A percentile compares a stretch with the other conserved stretches of the same genome.
These are phyloP conservation scores for Netelia fuscicornis DNA, from an alignment of 2,888 invertebrate genomes.

Conservation along the genomic window DNA sequence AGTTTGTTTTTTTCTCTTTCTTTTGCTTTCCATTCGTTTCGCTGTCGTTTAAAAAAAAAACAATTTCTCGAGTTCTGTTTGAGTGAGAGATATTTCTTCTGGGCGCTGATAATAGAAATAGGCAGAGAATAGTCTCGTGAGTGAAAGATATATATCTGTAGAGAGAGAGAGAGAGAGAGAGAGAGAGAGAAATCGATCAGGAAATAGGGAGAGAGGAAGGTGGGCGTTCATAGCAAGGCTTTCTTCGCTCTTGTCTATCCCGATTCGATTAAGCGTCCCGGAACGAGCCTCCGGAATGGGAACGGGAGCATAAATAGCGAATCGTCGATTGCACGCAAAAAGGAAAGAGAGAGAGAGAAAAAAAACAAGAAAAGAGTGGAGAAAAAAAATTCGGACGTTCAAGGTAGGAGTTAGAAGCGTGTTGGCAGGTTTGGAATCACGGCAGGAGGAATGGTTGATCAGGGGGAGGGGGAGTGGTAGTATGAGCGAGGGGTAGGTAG, in stretches of 20 bases:
- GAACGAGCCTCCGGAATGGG: slow-evolving; percentile 39
- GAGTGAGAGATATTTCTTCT: slow-evolving; percentile 29
- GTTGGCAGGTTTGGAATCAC: slow-evolving; percentile 53
- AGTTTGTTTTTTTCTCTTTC: background rate
- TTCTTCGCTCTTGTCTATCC: slow-evolving; percentile 58
- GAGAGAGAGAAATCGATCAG: slow-evolving; percentile 50
- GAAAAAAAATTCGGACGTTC: slow-evolving; percentile 45
- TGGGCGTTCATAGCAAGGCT: slow-evolving; percentile 25
- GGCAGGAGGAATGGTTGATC: slow-evolving; percentile 49
- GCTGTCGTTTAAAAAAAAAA: background rate
- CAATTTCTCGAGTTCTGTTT: slow-evolving; percentile 3
- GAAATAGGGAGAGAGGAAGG: slow-evolving; percentile 10
- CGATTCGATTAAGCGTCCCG: slow-evolving; percentile 62
- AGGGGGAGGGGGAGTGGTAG: slow-evolving; percentile 47
- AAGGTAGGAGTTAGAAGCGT: slow-evolving; percentile 27
- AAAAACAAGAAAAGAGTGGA: slow-evolving; percentile 19
- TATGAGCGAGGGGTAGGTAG: slow-evolving; percentile 54
- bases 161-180: no score
- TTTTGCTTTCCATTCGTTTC: no score
- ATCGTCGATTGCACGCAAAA: slow-evolving; percentile 54
- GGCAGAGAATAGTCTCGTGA: slow-evolving; percentile 45
- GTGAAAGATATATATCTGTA: background rate
- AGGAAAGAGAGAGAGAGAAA: slow-evolving; percentile 18
- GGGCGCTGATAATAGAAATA: slow-evolving; percentile 40
- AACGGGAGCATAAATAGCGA: slow-evolving; percentile 63